phyloP scores from a whole-genome alignment of 2,113 vertebrate genomes.

The Hemichromis elongatus region DNA sequence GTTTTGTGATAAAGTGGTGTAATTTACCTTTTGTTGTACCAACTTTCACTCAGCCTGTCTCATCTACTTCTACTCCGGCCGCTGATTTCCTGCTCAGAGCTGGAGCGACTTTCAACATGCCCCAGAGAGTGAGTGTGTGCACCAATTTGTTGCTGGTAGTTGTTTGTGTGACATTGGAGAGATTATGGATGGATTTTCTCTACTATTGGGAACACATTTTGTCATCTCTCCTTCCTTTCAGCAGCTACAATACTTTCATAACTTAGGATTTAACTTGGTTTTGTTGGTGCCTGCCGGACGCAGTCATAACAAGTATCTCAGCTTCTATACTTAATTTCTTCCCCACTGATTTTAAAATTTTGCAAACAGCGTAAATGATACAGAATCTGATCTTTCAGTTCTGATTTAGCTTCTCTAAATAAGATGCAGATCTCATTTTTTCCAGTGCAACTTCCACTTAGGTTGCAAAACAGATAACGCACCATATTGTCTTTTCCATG shows the following conservation, averaged over 20 bases:
- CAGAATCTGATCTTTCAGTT: not conserved
- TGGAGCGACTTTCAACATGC: not conserved
- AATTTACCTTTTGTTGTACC: conserved; percentile 37
- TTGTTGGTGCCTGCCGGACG: not conserved
- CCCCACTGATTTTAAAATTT: not conserved
- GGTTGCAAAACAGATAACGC: not conserved
- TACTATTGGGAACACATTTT: not conserved
- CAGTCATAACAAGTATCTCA: not conserved
- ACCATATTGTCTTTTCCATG: not conserved
- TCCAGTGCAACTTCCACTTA: not conserved
- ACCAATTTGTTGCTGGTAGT: not conserved
- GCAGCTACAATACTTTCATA: not conserved
- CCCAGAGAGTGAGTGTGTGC: not conserved
- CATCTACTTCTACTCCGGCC: not conserved
- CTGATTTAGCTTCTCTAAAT: not conserved
- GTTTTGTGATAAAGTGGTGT: conserved; percentile 20
- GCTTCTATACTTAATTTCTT: not conserved
- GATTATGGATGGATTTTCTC: not conserved
- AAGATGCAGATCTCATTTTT: not conserved
- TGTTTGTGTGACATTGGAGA: not conserved
- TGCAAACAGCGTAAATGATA: not conserved
- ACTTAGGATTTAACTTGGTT: not conserved
- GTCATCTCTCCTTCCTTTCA: not conserved
- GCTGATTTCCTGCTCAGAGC: not conserved
- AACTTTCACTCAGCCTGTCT: conserved; percentile 8